Evolutionary conservation across 1,140 invertebrate genomes (phyloP), one percentile per base, ranked within the genome.

Genomic region (Heliothis subflexa): DNA sequence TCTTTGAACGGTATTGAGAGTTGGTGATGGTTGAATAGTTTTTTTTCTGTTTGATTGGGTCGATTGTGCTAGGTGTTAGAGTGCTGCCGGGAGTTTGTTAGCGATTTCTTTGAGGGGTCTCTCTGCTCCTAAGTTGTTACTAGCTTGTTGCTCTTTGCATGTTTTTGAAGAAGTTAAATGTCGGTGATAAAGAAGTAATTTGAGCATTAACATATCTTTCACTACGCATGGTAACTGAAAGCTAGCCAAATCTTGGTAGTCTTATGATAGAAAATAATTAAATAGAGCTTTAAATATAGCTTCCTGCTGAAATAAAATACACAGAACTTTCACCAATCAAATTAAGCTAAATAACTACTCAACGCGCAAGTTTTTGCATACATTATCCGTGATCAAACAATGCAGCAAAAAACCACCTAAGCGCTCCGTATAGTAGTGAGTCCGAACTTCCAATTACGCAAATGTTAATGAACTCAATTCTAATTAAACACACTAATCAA

Each of bases 1-100:
- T 85, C 88, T 88, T 85, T 82, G 85, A 78, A 45, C 68, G 72
- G 57, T 83, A 83, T 83, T 83, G 79, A 81, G 81, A 82, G 74
- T 77, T 88, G 84, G 81, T 77, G 83, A 86, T 82, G 84, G 87
- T 85, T 90, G 90, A 88, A 92, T 93, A 92, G 91, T 93, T 91
- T 92, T 92, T 87, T 91, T 89, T 86, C 77, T 85, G 84, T 88
- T 83, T 94, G 91, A 94, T 94, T 94, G 89, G 90, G 88, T 85
- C 89, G 89, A 93, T 93, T 92, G 91, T 93, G 90, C 75, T 79
- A 82, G 83, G 87, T 88, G 87, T 89, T 87, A 70, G 81, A 70
- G 80, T 50, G 68, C 78, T 76, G 59, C 62, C 52, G 62, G 74
- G 81, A 88, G 83, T 81, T 85, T 78, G 79, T 84, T 82, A 81